Conservation (phyloP, 37 sponge, comb jelly and placozoan genomes). For the Oopsacas minuta region DNA sequence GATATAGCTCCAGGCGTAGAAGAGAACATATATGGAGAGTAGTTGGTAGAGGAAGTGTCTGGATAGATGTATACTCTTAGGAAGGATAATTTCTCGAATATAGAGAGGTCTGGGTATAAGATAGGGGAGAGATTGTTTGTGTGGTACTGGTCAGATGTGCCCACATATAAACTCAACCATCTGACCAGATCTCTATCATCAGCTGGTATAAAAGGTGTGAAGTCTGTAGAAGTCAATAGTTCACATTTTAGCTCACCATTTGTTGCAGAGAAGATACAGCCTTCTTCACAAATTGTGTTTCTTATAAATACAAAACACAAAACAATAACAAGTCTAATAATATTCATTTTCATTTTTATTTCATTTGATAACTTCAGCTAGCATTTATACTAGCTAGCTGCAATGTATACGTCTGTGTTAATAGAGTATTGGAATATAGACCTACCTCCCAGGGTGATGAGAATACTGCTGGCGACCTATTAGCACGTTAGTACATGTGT, state of each 20-base stretch:
- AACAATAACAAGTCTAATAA: background rate
- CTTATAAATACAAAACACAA: background rate
- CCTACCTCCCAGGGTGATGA: too few species aligned
- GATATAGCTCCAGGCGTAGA: background rate
- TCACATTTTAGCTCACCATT: background rate
- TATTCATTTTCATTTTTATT: background rate
- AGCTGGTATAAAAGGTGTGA: background rate
- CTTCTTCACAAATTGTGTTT: background rate
- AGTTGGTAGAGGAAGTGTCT: background rate
- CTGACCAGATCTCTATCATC: background rate
- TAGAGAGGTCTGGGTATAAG: background rate
- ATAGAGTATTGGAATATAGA: background rate
- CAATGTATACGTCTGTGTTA: background rate
- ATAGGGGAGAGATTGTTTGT: background rate
- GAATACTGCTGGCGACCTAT: too few species aligned
- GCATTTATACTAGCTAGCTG: background rate
- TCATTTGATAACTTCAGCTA: background rate
- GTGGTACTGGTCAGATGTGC: background rate
- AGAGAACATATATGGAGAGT: background rate
- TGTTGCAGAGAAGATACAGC: background rate
- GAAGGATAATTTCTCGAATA: background rate
- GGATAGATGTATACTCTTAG: background rate
- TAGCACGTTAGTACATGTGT: too few species aligned
- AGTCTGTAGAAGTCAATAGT: background rate
- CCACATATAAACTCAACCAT: background rate